Percentiles rank a stretch among this genome's conserved stretches.
Evolutionary conservation across 1,140 invertebrate genomes (phyloP).

Genomic region (Coptotermes formosanus): DNA sequence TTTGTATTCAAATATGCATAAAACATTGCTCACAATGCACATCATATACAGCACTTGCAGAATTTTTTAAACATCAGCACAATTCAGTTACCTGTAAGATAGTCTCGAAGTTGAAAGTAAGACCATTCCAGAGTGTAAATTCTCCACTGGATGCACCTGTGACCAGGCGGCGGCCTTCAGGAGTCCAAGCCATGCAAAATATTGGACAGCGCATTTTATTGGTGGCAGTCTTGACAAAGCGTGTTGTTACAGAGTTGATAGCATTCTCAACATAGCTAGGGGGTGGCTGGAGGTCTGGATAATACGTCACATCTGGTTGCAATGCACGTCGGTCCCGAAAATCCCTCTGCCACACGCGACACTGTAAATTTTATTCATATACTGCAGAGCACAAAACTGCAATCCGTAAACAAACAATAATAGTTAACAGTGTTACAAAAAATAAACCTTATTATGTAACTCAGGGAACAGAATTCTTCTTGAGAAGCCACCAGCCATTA

Average conservation of each 20-base stretch:
- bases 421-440: too few relatives aligned
- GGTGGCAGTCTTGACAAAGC: conserved; percentile 97
- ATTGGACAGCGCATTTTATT: conserved; percentile 99
- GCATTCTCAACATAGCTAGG: conserved; percentile 89
- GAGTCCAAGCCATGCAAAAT: conserved; percentile 98
- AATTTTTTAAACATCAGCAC: background rate
- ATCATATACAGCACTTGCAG: background rate
- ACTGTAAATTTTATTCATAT: conserved; percentile 51
- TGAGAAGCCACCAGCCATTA: too few relatives aligned
- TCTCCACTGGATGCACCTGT: conserved; percentile 99
- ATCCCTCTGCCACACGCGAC: conserved; percentile 91
- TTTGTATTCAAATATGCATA: background rate
- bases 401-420: too few relatives aligned
- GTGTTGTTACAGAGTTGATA: conserved; percentile 94
- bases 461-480: too few relatives aligned
- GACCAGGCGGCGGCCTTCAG: conserved; percentile 94
- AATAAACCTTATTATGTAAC: too few relatives aligned
- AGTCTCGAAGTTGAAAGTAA: conserved; percentile 99
- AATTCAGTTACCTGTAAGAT: conserved; percentile 84
- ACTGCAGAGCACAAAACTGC: too few relatives aligned
- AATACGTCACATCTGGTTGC: conserved; percentile 90
- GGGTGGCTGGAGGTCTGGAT: conserved; percentile 84
- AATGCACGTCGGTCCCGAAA: conserved; percentile 79
- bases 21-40: background rate
- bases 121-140: conserved; percentile 99